A percentile compares a stretch with the other conserved stretches of the same genome.
Conservation (phyloP, 2,797 vertebrate genomes). For the Neopelma chrysocephalum region DNA sequence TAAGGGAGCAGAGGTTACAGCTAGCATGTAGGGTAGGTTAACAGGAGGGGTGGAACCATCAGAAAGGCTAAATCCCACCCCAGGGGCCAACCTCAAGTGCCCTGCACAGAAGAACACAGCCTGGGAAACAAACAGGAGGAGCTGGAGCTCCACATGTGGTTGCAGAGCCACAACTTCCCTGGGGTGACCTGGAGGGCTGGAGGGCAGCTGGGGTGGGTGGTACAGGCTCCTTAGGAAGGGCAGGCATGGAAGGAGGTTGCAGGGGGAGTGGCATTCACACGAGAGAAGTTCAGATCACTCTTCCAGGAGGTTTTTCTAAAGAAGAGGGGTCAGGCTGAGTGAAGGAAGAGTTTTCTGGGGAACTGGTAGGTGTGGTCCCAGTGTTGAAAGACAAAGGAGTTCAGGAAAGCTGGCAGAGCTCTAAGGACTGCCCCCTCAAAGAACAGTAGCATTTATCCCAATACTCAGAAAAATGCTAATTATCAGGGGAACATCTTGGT, state of each 20-base stretch:
- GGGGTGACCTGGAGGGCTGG: neutral
- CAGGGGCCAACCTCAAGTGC: neutral
- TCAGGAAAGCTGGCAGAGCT: neutral
- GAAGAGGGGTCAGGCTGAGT: neutral
- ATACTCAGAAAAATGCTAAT: neutral
- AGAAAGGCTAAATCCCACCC: neutral
- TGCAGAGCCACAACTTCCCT: neutral
- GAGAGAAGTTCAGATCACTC: neutral
- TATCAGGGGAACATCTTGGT: neutral
- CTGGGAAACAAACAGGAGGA: neutral
- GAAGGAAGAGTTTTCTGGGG: neutral
- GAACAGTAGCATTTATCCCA: neutral
- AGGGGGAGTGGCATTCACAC: neutral
- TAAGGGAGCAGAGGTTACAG: neutral
- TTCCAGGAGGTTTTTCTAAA: neutral
- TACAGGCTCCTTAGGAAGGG: neutral
- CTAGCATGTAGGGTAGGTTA: neutral
- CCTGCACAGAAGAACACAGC: neutral
- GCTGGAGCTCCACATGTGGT: accelerated
- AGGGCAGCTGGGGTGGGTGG: neutral
- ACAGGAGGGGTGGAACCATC: neutral
- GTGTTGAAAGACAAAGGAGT: neutral
- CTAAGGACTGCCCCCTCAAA: neutral
- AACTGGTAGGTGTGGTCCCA: neutral
- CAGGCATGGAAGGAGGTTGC: neutral